phyloP scores from a whole-genome alignment of 1,140 invertebrate genomes.

The Eriocheir sinensis region DNA sequence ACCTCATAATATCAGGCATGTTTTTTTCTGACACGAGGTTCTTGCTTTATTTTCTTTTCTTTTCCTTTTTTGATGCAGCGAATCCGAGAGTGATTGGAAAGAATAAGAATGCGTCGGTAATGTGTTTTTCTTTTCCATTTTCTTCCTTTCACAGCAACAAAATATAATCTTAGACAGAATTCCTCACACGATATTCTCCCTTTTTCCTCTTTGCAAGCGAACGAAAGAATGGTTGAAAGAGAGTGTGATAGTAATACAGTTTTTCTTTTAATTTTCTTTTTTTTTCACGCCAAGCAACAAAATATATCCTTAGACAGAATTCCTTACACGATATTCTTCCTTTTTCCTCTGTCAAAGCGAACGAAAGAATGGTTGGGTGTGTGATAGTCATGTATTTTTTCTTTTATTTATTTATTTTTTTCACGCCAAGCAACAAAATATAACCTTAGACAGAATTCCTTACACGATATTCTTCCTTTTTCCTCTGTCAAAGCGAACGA shows the following conservation, averaged over 20 bases:
- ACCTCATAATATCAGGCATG: too few species aligned
- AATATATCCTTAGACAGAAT: neutral
- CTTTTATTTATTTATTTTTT: too few species aligned
- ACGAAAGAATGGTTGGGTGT: neutral
- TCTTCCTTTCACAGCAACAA: neutral
- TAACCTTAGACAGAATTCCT: too few species aligned
- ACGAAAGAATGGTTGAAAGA: neutral
- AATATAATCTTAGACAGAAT: neutral
- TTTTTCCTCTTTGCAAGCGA: neutral
- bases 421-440: too few species aligned
- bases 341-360: neutral
- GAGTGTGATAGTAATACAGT: too few species aligned
- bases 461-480: too few species aligned
- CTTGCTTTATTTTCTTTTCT: neutral
- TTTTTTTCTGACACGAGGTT: neutral
- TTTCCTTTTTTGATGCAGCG: too few species aligned
- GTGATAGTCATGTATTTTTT: too few species aligned
- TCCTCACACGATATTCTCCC: neutral
- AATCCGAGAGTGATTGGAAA: neutral
- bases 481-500: too few species aligned
- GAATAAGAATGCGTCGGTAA: too few species aligned
- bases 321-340: neutral
- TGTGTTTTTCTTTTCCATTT: too few species aligned
- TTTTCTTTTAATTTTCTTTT: too few species aligned
- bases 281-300: neutral